Percentiles rank a stretch among this genome's conserved stretches.
These are phyloP conservation scores for Trachelus stipa DNA, from an alignment of 2,888 invertebrate genomes.

Conservation along the genomic window DNA sequence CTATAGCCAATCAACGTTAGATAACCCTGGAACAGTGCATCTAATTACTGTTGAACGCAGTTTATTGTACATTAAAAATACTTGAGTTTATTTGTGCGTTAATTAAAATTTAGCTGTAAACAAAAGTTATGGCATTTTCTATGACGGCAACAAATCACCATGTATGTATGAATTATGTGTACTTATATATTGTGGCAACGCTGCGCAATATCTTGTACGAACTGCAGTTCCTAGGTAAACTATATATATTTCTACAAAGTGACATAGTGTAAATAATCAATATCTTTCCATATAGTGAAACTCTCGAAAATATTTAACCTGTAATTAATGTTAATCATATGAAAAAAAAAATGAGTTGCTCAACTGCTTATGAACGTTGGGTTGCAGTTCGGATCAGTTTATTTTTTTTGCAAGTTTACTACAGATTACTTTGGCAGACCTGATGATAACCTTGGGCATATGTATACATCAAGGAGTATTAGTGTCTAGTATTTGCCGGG, in stretches of 20 bases:
- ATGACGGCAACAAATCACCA: background rate
- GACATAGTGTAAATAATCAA: too few species aligned
- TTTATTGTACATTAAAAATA: slow-evolving; percentile 17
- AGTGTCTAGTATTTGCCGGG: background rate
- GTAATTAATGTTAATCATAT: background rate
- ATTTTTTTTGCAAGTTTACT: background rate
- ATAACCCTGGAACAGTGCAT: slow-evolving; percentile 52
- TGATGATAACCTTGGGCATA: background rate
- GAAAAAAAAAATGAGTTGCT: background rate
- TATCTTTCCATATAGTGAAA: too few species aligned
- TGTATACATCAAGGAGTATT: background rate
- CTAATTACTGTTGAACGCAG: slow-evolving; percentile 17
- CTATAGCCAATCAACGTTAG: slow-evolving; percentile 42
- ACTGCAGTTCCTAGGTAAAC: too few species aligned
- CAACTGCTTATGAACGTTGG: background rate
- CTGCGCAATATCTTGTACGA: background rate
- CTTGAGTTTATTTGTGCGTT: slow-evolving; percentile 13
- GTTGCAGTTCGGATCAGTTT: background rate
- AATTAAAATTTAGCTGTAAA: background rate
- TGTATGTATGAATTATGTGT: background rate
- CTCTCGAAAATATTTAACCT: background rate
- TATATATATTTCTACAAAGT: too few species aligned
- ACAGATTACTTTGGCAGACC: background rate
- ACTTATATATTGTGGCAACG: background rate
- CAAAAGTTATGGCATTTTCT: background rate